Evolutionary conservation across 35 echinoderm and acorn worm species (phyloP), one percentile per base, ranked within the genome.

Genomic region (Lytechinus pictus): DNA sequence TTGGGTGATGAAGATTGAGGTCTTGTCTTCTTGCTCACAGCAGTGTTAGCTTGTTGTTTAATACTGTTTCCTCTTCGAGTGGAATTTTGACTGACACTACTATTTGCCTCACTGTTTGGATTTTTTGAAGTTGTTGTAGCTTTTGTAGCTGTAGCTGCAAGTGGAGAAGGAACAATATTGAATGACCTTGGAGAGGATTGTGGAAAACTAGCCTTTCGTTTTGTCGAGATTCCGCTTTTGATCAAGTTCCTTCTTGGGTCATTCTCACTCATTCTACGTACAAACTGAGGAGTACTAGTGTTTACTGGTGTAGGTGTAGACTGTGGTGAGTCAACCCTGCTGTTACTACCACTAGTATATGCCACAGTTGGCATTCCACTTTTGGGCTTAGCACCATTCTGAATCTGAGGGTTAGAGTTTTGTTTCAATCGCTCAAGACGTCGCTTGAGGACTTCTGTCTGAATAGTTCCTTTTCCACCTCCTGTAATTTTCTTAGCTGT

Each of bases 261-360:
- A 93, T 93, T 93, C 21, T 93, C 92, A 55, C 92, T 93, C 92
- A 93, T 93, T 93, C 92, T 93, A 14, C 92, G 28, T 11, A 54
- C 92, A 93, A 93, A 93, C 27, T 24, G 16, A 3, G 92, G 92
- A 93, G 92, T 93, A 44, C 92, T 93, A 13, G 92, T 56, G 92
- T 93, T 33, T 27, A 93, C 11, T 9, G 92, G 92, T n/a, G 92
- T 53, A 10, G 92, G 92, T 52, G 88, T 90, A 10, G 29, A 44
- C 4, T 90, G 9, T n/a, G 88, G 88, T 4, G 88, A 90, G 10
- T 90, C 88, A 4, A 90, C 52, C 88, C 88, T 90, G 52, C 24
- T 54, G 52, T 54, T 90, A 52, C 9, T 52, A 90, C 28, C 27
- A 44, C 88, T 90, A 21, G 10, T 33, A 90, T 9, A 19, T 3